A percentile compares a stretch with the other conserved stretches of the same genome.
Conservation (phyloP, 1,140 invertebrate genomes). For the Chionoecetes opilio region DNA sequence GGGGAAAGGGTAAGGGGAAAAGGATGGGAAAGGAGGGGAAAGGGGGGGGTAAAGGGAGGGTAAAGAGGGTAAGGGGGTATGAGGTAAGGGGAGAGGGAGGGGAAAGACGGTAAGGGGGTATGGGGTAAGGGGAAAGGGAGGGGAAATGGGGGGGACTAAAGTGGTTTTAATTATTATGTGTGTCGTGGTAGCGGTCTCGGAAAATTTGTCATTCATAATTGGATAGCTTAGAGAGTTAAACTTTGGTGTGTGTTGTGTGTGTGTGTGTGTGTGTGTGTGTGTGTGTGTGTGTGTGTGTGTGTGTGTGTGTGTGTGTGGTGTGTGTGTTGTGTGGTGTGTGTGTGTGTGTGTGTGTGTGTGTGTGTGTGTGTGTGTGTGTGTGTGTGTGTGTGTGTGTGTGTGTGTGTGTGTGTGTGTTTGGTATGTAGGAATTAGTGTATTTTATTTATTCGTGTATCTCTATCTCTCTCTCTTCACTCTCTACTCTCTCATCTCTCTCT, state of each 20-base stretch:
- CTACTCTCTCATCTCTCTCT: too few species aligned
- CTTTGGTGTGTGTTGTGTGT: neutral
- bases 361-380: neutral
- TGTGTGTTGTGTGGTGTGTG: neutral
- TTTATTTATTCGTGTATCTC: too few species aligned
- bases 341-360: neutral
- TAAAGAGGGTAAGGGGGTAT: neutral
- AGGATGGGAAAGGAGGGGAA: too few species aligned
- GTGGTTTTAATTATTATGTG: neutral
- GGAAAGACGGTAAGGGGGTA: too few species aligned
- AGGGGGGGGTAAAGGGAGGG: neutral
- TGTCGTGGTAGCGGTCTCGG: neutral
- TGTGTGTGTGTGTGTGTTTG: too few species aligned
- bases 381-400: slow-evolving; percentile 5
- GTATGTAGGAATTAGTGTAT: too few species aligned
- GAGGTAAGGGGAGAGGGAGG: neutral
- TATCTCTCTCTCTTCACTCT: too few species aligned
- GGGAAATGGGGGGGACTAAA: neutral
- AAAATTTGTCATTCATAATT: neutral
- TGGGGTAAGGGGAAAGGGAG: neutral
- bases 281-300: too few species aligned
- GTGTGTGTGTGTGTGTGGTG: too few species aligned
- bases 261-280: neutral
- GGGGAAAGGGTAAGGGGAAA: neutral
- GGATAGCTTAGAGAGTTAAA: neutral